Evolutionary conservation across 2,797 vertebrate species (phyloP).

Genomic region (Lepilemur ruficaudatus): DNA sequence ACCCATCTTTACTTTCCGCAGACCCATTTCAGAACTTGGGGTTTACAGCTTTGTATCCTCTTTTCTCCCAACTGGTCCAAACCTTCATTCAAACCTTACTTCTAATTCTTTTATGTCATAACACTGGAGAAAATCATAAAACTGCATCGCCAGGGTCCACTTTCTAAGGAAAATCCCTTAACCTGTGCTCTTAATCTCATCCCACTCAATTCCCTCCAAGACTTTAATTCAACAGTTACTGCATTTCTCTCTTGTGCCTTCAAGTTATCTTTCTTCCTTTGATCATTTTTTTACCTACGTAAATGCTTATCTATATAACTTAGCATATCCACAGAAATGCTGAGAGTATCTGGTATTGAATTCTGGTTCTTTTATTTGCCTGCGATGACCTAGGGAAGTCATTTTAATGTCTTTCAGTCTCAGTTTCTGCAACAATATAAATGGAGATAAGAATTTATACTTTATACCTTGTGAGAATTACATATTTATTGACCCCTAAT

Average conservation of each 20-base stretch:
- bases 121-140: background rate
- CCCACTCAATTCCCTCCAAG: background rate
- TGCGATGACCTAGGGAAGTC: background rate
- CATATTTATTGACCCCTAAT: background rate
- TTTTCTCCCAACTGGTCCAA: background rate
- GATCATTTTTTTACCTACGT: background rate
- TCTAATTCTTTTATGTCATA: background rate
- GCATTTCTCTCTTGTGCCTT: background rate
- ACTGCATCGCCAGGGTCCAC: background rate
- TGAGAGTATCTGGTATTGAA: background rate
- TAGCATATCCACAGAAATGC: background rate
- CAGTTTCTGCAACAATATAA: background rate
- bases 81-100: background rate
- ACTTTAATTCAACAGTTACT: background rate
- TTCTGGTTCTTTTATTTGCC: background rate
- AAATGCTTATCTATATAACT: background rate
- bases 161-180: background rate
- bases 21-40: background rate
- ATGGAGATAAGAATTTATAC: background rate
- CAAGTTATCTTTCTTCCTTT: background rate
- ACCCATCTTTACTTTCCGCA: background rate
- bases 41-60: background rate
- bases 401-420: background rate
- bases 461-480: background rate
- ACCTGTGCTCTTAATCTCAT: background rate